Percentiles rank a stretch among this genome's conserved stretches.
Conservation (phyloP, 1,140 invertebrate species). For the Psilanteris sp. region DNA sequence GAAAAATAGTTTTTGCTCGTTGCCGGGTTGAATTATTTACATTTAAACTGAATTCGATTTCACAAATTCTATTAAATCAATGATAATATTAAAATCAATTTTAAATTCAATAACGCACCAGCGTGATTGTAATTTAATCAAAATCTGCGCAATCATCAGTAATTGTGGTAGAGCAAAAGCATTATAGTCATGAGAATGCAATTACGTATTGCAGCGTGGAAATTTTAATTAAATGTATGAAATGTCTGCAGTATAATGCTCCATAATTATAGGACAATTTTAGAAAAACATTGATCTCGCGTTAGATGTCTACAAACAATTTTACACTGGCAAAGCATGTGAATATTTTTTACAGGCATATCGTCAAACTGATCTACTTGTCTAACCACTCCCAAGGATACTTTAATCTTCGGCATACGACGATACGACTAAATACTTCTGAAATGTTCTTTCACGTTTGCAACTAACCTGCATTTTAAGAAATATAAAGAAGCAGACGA, state of each 20-base stretch:
- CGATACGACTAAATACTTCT: too few species aligned
- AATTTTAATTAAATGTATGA: constrained; percentile 34
- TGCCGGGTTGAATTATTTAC: too few species aligned
- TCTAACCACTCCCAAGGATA: too few species aligned
- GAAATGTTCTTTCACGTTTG: too few species aligned
- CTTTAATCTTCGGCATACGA: too few species aligned
- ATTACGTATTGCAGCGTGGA: constrained; percentile 12
- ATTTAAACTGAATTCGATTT: too few species aligned
- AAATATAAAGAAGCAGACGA: too few species aligned
- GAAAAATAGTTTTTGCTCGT: too few species aligned
- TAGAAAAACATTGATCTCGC: constrained; percentile 18
- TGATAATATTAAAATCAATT: constrained; percentile 19
- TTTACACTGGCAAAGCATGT: constrained; percentile 7
- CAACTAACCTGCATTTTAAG: too few species aligned
- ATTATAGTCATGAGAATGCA: constrained; percentile 18
- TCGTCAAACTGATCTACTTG: constrained; percentile 63
- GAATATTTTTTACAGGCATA: constrained; percentile 41
- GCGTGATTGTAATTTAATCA: constrained; percentile 18
- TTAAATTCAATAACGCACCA: constrained; percentile 4
- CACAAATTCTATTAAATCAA: constrained; percentile 1
- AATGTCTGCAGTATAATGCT: constrained; percentile 4
- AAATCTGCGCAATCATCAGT: constrained; percentile 22
- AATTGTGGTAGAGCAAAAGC: constrained; percentile 4
- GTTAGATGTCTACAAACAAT: constrained; percentile 15
- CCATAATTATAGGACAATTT: constrained; percentile 33